A percentile compares a stretch with the other conserved stretches of the same genome.
These are phyloP conservation scores for Drosophila atroscutellata DNA, from an alignment of 2,888 invertebrate species.

Conservation along the genomic window DNA sequence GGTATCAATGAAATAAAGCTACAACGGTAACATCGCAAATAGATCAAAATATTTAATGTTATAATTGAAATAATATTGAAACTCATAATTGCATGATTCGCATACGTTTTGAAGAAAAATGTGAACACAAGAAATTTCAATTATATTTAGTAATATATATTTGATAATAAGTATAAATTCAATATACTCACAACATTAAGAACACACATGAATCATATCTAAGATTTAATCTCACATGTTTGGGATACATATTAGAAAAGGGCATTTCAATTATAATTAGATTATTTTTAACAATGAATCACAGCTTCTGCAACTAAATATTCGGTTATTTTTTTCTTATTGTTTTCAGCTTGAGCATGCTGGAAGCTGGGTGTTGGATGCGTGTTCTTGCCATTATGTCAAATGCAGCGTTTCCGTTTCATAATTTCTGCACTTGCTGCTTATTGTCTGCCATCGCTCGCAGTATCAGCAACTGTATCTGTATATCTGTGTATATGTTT, in stretches of 20 bases:
- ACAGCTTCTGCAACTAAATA: background rate
- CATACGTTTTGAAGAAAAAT: background rate
- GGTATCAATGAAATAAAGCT: background rate
- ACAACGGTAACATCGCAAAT: no score
- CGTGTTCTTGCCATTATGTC: conserved; percentile 72
- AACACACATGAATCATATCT: background rate
- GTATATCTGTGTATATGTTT: conserved; percentile 22
- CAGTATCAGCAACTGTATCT: conserved; percentile 35
- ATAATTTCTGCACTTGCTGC: conserved; percentile 68
- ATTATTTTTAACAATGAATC: conserved; percentile 15
- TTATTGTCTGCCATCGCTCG: conserved; percentile 63
- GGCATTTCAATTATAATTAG: background rate
- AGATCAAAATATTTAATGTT: background rate
- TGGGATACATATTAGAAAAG: background rate
- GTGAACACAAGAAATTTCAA: background rate
- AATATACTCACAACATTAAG: background rate
- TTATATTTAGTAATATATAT: background rate
- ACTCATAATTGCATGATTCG: background rate
- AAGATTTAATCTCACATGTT: background rate
- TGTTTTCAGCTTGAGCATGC: conserved; percentile 8
- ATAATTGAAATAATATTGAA: background rate
- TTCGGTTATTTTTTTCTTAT: background rate
- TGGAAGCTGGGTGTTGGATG: conserved; percentile 36
- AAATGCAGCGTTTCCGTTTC: conserved; percentile 75
- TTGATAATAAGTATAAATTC: background rate